Evolutionary conservation across 2,797 vertebrate genomes (phyloP), one percentile per base, ranked within the genome.

Genomic region (Dicrostonyx torquatus): DNA sequence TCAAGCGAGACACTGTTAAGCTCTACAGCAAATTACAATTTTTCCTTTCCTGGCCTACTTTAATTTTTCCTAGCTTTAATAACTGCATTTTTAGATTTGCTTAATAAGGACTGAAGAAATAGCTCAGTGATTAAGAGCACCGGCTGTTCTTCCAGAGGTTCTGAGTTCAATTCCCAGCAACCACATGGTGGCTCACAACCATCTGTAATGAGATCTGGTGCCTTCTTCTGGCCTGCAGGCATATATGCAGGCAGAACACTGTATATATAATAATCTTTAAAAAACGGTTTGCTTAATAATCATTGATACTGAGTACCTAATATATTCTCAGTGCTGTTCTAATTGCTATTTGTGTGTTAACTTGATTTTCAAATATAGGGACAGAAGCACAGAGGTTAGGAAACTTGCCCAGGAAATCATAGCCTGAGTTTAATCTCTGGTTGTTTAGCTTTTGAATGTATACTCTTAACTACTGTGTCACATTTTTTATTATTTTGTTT

Each of bases 21-120:
- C n/a, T 48, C 8, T 58, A 2, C 75, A 45, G 18, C 73, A 88
- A 78, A 64, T n/a, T 78, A 4, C 85, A 34, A 34, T 92, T 87
- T 94, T 92, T 89, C 53, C 45, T 89, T 87, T 89, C 62, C 53
- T 94, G 86, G 34, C 50, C 79, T 68, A 48, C 26, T 37, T 93
- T 77, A 70, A 68, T 76, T 91, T 96, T 94, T 43, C 45, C 4
- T 85, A 20, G 75, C 29, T 60, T 92, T 83, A 62, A 77, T 92
- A 64, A 48, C 50, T 87, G 4, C 86, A 45, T 55, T 89, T 90
- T 87, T 73, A 40, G 43, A 82, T 94, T 55, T 87, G 58, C 17
- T 77, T 53, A 78, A 55, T 79, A 79, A 55, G 43, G 43, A 6
- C 43, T 43, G 43, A 6, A 43, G 43, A 43, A 43, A 43, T 43